Percentiles rank a stretch among this genome's conserved stretches.
phyloP scores from a whole-genome alignment of 2,888 invertebrate genomes.

The Pammene aurita region DNA sequence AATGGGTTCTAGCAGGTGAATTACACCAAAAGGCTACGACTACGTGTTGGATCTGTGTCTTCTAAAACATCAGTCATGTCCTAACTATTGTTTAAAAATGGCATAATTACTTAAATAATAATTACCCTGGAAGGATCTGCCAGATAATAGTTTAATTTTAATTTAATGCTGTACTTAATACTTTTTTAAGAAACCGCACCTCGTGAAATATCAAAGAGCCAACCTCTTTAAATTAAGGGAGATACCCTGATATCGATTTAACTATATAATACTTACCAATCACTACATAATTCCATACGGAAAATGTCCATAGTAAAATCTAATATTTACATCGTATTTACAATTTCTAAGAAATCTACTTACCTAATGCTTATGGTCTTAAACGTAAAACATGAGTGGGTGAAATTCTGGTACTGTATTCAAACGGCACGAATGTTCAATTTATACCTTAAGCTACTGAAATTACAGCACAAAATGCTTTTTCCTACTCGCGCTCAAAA shows the following conservation, averaged over 20 bases:
- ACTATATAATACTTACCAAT: constrained; percentile 57
- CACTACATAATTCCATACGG: constrained; percentile 64
- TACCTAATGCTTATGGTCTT: constrained; percentile 27
- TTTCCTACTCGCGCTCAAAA: constrained; percentile 18
- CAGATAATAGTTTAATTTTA: too few relatives aligned
- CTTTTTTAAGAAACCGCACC: background rate
- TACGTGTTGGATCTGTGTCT: too few relatives aligned
- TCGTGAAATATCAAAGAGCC: constrained; percentile 57
- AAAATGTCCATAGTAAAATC: constrained; percentile 57
- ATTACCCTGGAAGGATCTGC: too few relatives aligned
- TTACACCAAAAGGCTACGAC: too few relatives aligned
- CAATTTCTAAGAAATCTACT: constrained; percentile 44
- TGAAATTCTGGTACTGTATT: constrained; percentile 24
- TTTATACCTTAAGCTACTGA: constrained; percentile 21
- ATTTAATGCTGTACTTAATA: too few relatives aligned
- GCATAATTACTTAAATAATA: too few relatives aligned
- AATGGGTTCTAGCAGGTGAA: too few relatives aligned
- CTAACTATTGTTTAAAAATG: too few relatives aligned
- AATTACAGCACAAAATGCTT: constrained; percentile 24
- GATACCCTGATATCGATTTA: constrained; percentile 81
- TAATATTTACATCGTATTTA: constrained; percentile 66
- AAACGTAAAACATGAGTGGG: constrained; percentile 34
- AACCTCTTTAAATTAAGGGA: constrained; percentile 63
- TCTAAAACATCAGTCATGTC: too few relatives aligned
- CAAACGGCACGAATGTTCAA: constrained; percentile 7